These are phyloP conservation scores for Tetranychus truncatus DNA, from an alignment of 2,888 invertebrate species.

Conservation along the genomic window DNA sequence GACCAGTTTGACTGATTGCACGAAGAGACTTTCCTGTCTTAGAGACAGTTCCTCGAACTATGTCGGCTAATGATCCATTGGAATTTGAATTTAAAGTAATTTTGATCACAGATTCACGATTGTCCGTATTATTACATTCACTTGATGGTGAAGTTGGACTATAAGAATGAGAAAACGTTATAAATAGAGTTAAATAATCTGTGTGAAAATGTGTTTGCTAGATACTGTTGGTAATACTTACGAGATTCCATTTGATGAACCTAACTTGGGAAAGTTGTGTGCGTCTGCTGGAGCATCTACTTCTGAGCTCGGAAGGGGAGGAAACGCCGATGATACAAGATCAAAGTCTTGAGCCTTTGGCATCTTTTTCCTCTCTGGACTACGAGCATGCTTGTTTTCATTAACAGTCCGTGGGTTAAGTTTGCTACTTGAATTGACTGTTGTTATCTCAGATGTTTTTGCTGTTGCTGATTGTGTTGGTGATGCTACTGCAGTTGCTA, in stretches of 20 bases:
- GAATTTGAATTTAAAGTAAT: background rate
- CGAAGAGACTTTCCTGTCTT: background rate
- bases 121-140: background rate
- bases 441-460: background rate
- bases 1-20: background rate
- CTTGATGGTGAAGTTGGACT: background rate
- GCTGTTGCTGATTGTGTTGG: background rate
- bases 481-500: background rate
- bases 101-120: constrained; percentile 6
- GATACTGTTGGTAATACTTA: background rate
- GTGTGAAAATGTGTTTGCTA: background rate
- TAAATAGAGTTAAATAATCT: background rate
- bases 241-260: background rate
- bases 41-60: background rate
- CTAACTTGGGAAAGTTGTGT: background rate
- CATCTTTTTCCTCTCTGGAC: background rate
- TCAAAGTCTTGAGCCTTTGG: constrained; percentile 8
- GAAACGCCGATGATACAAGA: background rate
- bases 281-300: background rate
- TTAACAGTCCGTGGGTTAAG: background rate
- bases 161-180: background rate
- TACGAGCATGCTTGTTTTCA: background rate
- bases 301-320: constrained; percentile 2
- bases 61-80: background rate
- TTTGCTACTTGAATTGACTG: too few relatives aligned